A percentile compares a stretch with the other conserved stretches of the same genome.
phyloP scores from a whole-genome alignment of 1,140 invertebrate species.

The Leguminivora glycinivorella region DNA sequence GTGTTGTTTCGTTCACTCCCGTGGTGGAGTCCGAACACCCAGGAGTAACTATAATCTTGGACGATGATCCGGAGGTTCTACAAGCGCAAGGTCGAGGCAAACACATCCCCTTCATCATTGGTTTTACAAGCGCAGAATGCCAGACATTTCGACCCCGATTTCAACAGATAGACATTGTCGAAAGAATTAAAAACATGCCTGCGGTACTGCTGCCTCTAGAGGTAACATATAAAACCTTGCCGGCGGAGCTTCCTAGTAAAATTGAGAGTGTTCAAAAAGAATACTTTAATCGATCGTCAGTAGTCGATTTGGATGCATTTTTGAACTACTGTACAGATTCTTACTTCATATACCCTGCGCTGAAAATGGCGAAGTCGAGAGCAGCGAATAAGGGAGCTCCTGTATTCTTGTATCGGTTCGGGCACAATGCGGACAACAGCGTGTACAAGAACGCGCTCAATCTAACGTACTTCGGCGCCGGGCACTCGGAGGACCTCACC shows the following conservation, averaged over 20 bases:
- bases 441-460: slow-evolving; percentile 44
- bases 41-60: slow-evolving; percentile 53
- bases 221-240: slow-evolving; percentile 43
- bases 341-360: slow-evolving; percentile 56
- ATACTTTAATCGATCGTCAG: slow-evolving; percentile 51
- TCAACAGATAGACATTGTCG: slow-evolving; percentile 52
- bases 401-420: slow-evolving; percentile 56
- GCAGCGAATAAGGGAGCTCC: slow-evolving; percentile 41
- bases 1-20: slow-evolving; percentile 53
- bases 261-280: slow-evolving; percentile 40
- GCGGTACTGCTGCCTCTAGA: slow-evolving; percentile 41
- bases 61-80: slow-evolving; percentile 58
- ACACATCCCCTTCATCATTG: slow-evolving; percentile 56
- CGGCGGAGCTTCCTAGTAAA: slow-evolving; percentile 34
- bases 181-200: slow-evolving; percentile 45
- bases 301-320: slow-evolving; percentile 51
- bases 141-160: slow-evolving; percentile 55
- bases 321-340: slow-evolving; percentile 51
- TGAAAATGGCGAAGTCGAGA: slow-evolving; percentile 50
- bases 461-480: slow-evolving; percentile 50
- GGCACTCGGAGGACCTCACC: slow-evolving; percentile 62
- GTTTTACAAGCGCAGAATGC: slow-evolving; percentile 58
- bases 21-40: slow-evolving; percentile 53
- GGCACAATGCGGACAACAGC: slow-evolving; percentile 49
- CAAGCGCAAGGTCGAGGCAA: slow-evolving; percentile 50